These are phyloP conservation scores for Agonopterix heracliana DNA, from an alignment of 2,888 invertebrate genomes.

Conservation along the genomic window DNA sequence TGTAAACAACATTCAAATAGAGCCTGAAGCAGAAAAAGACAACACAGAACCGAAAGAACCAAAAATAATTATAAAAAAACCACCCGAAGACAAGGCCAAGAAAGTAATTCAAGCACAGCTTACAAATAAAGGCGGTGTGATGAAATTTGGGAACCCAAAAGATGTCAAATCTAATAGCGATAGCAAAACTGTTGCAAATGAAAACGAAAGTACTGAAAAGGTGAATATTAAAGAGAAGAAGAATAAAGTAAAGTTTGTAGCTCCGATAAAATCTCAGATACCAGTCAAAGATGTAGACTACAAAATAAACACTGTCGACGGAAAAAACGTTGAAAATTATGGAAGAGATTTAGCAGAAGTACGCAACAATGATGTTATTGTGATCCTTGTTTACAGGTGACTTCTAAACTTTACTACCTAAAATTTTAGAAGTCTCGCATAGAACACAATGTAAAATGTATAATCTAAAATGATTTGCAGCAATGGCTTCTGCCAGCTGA, in stretches of 20 bases:
- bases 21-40: background rate
- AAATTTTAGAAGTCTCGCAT: background rate
- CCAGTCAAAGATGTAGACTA: constrained; percentile 40
- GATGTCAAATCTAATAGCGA: constrained; percentile 1
- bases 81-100: constrained; percentile 18
- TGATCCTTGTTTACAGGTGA: constrained; percentile 41
- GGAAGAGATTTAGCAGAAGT: constrained; percentile 7
- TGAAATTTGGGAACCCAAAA: constrained; percentile 54
- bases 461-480: constrained; percentile 27
- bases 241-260: constrained; percentile 41
- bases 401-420: background rate
- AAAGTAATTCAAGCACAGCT: constrained; percentile 50
- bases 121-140: constrained; percentile 52
- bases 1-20: background rate
- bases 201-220: constrained; percentile 7
- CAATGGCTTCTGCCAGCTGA: constrained; percentile 58
- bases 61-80: constrained; percentile 12
- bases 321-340: constrained; percentile 18
- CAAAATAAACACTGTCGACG: constrained; percentile 27
- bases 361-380: constrained; percentile 22
- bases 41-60: background rate
- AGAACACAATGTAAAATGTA: background rate
- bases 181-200: background rate
- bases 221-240: constrained; percentile 28
- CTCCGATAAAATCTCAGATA: constrained; percentile 49